phyloP scores from a whole-genome alignment of 1,140 invertebrate genomes.

The Heliconius congener region DNA sequence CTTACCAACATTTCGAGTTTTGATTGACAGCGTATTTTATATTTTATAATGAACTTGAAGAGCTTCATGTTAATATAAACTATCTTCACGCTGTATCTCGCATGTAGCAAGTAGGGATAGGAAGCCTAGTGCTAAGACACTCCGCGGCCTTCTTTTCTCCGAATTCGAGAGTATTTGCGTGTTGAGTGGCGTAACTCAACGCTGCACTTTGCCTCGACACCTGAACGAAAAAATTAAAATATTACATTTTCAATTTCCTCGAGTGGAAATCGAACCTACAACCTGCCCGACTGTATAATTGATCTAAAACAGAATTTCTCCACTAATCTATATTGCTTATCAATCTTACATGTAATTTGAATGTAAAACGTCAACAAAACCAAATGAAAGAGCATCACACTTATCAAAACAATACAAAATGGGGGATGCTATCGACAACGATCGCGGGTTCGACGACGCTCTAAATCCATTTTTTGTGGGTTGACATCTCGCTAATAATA shows the following conservation, averaged over 20 bases:
- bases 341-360: slow-evolving; percentile 64
- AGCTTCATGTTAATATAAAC: slow-evolving; percentile 1
- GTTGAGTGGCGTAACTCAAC: no score
- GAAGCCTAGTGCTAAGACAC: no score
- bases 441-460: slow-evolving; percentile 71
- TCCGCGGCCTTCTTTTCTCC: no score
- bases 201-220: no score
- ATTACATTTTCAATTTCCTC: no score
- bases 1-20: slow-evolving; percentile 50
- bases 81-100: slow-evolving; percentile 18
- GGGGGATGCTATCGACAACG: slow-evolving; percentile 75
- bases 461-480: slow-evolving; percentile 76
- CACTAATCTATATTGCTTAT: slow-evolving; percentile 48
- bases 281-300: neutral
- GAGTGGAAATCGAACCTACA: no score
- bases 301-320: slow-evolving; percentile 36
- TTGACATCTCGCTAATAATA: slow-evolving; percentile 81
- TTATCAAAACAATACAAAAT: slow-evolving; percentile 81
- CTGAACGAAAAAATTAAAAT: no score
- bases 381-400: slow-evolving; percentile 59
- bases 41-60: slow-evolving; percentile 39
- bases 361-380: slow-evolving; percentile 73
- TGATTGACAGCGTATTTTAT: slow-evolving; percentile 57
- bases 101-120: no score
- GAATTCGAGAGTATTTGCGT: no score